These are phyloP conservation scores for Ochotona princeps DNA, from an alignment of 2,113 vertebrate species.

Conservation along the genomic window DNA sequence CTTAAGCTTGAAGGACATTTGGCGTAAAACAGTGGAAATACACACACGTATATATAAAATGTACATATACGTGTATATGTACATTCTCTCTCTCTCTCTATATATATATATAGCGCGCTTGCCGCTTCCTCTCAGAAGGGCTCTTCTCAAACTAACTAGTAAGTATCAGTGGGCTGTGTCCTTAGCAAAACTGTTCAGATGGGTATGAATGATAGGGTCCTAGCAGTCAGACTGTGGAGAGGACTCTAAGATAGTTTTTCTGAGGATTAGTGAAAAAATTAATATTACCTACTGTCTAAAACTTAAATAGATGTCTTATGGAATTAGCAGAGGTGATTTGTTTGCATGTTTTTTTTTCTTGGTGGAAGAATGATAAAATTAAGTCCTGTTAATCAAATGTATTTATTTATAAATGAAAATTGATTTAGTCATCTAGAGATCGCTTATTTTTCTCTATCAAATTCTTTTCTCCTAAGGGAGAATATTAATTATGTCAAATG, in stretches of 20 bases:
- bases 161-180: slow-evolving; percentile 36
- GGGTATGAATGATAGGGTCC: slow-evolving; percentile 8
- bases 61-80: too few relatives aligned
- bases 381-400: neutral
- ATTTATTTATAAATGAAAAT: neutral
- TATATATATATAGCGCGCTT: too few relatives aligned
- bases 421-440: neutral
- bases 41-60: too few relatives aligned
- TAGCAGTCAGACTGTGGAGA: neutral
- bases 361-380: neutral
- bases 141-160: slow-evolving; percentile 41
- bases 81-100: too few relatives aligned
- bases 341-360: neutral
- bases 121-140: slow-evolving; percentile 36
- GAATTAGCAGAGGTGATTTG: neutral
- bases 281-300: slow-evolving; percentile 24
- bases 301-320: neutral
- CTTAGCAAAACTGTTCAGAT: slow-evolving; percentile 38
- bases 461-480: neutral
- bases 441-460: slow-evolving; percentile 29
- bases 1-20: slow-evolving; percentile 10
- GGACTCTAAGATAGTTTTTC: neutral
- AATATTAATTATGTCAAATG: neutral
- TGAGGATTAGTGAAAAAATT: slow-evolving; percentile 17
- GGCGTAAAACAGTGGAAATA: slow-evolving; percentile 19